phyloP scores from a whole-genome alignment of 2,113 vertebrate genomes.

The Charina bottae region DNA sequence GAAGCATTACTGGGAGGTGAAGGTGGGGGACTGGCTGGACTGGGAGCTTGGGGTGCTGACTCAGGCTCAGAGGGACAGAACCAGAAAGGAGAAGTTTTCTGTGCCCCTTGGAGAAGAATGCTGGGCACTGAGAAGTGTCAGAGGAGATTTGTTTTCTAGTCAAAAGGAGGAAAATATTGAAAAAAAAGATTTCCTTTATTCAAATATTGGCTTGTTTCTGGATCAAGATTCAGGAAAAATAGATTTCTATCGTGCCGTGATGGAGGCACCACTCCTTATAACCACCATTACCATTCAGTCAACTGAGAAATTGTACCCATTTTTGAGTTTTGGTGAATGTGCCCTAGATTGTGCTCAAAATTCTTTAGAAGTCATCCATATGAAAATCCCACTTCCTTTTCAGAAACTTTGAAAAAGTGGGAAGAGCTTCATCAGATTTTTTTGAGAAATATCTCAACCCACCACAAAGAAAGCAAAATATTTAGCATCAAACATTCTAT shows the following conservation, averaged over 20 bases:
- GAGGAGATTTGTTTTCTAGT: background rate
- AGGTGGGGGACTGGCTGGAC: background rate
- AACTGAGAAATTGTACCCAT: background rate
- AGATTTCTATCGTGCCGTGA: background rate
- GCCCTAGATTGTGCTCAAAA: too few species aligned
- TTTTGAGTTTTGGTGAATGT: background rate
- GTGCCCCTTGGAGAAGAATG: background rate
- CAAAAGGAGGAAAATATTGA: background rate
- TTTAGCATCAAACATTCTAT: background rate
- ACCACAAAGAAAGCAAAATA: background rate
- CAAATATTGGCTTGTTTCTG: background rate
- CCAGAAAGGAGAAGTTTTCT: background rate
- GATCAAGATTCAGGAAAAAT: background rate
- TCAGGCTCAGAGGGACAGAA: background rate
- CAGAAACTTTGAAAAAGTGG: background rate
- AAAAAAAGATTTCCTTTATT: background rate
- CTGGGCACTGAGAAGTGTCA: background rate
- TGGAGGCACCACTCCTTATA: accelerated
- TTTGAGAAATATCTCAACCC: too few species aligned
- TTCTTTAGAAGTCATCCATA: too few species aligned
- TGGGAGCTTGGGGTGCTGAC: constrained; percentile 23
- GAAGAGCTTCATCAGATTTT: background rate
- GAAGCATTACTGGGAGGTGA: constrained; percentile 24
- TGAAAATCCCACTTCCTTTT: too few species aligned
- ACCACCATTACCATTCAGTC: background rate